Percentiles rank a stretch among this genome's conserved stretches.
phyloP scores from a whole-genome alignment of 2,797 vertebrate genomes.

The Chaunax sp. region DNA sequence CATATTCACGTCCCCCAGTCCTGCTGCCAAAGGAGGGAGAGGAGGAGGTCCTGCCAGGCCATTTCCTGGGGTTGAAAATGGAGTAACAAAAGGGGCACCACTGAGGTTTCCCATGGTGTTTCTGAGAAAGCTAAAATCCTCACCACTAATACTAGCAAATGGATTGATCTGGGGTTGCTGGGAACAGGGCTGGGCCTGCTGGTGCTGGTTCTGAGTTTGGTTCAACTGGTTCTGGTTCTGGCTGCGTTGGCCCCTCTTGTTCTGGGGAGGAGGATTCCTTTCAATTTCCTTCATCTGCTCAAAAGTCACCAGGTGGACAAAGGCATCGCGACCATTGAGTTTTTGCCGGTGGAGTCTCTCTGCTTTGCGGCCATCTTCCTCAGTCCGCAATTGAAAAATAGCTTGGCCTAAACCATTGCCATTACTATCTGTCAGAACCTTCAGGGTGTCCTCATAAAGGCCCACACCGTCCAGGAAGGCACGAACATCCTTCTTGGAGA shows the following conservation, averaged over 20 bases:
- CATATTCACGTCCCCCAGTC: constrained; percentile 89
- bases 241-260: constrained; percentile 91
- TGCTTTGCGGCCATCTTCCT: constrained; percentile 95
- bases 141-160: constrained; percentile 85
- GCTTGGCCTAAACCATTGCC: constrained; percentile 97
- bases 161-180: constrained; percentile 82
- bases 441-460: constrained; percentile 92
- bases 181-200: constrained; percentile 72
- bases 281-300: constrained; percentile 98
- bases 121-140: constrained; percentile 92
- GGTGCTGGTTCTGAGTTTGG: constrained; percentile 82
- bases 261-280: constrained; percentile 94
- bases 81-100: constrained; percentile 91
- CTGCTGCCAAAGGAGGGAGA: constrained; percentile 89
- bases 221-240: constrained; percentile 85
- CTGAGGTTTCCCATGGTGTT: constrained; percentile 89
- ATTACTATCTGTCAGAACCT: constrained; percentile 92
- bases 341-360: constrained; percentile 97
- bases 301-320: constrained; percentile 92
- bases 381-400: constrained; percentile 94
- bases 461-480: constrained; percentile 94
- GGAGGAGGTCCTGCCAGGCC: constrained; percentile 92
- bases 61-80: constrained; percentile 90
- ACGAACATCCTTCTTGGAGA: constrained; percentile 94
- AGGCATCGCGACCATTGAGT: constrained; percentile 96